These are phyloP conservation scores for Electrophaes corylata DNA, from an alignment of 2,888 invertebrate species.

Conservation along the genomic window DNA sequence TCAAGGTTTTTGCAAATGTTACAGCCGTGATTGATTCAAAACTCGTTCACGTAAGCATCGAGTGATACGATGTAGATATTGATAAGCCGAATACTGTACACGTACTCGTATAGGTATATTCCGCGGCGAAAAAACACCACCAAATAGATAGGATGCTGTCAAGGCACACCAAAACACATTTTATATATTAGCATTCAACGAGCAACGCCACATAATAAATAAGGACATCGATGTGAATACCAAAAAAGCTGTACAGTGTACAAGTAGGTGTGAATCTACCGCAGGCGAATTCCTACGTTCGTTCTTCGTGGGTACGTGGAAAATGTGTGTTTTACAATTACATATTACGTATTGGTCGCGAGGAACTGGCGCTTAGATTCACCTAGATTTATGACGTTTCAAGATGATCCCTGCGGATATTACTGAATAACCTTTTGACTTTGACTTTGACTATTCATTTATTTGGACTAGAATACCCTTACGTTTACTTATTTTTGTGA, in stretches of 20 bases:
- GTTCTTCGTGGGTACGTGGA: constrained; percentile 23
- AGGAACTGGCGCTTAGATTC: too few species aligned
- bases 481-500: not conserved
- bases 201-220: constrained; percentile 49
- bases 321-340: not conserved
- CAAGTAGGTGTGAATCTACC: constrained; percentile 41
- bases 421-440: too few species aligned
- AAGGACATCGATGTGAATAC: constrained; percentile 49
- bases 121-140: constrained; percentile 11
- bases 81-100: constrained; percentile 5
- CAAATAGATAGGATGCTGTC: constrained; percentile 16
- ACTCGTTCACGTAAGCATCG: constrained; percentile 1
- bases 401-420: too few species aligned
- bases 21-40: constrained; percentile 8
- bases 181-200: constrained; percentile 48
- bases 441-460: too few species aligned
- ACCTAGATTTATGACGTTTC: too few species aligned
- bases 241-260: constrained; percentile 44
- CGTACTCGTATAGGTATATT: not conserved
- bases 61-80: constrained; percentile 8
- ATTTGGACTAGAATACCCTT: not conserved
- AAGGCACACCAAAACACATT: constrained; percentile 30
- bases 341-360: not conserved
- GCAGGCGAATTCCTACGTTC: constrained; percentile 34
- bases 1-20: not conserved